Evolutionary conservation across 2,888 invertebrate species (phyloP), one percentile per base, ranked within the genome.

Genomic region (Eugnorisma glareosa): DNA sequence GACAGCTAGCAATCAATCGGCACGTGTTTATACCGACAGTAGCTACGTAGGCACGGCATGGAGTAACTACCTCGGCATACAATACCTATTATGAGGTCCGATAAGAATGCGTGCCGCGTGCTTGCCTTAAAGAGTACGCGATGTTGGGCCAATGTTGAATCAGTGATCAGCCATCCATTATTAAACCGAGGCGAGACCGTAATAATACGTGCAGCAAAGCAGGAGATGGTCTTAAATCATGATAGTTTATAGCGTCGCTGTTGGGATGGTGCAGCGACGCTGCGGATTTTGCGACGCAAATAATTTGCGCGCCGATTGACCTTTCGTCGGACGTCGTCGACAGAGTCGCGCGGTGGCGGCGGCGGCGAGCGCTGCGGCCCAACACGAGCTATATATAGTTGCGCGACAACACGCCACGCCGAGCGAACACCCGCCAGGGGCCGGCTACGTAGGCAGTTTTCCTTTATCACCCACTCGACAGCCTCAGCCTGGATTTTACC

Each of bases 241-340:
- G 78, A 82, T 71, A 83, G 86, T 85, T 86, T 89, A 90, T 88
- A 88, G 84, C 83, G 89, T 81, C 86, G 89, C 85, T 82, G 89
- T 82, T 86, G 89, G 85, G 91, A 91, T 94, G 93, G 92, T 95
- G 93, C 92, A 94, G 92, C 93, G 90, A 86, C 91, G 92, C 86
- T 94, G 93, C 92, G 93, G 94, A 94, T 96, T 96, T 95, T 95
- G 95, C 96, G 96, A 96, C 96, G 96, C 95, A 96, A 96, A 96
- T 96, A 96, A 96, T 96, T 96, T 96, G 96, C 95, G 95, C 95
- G 96, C 96, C 96, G 96, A 96, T 96, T 96, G 96, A 96, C 96
- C 96, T 96, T 96, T 96, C 96, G 94, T 95, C 95, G 94, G 94
- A 92, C 94, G 93, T 92, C 93, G 95, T 93, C 93, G 95, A 85